Conservation (phyloP, 1,140 invertebrate species). For the Polyergus mexicanus region DNA sequence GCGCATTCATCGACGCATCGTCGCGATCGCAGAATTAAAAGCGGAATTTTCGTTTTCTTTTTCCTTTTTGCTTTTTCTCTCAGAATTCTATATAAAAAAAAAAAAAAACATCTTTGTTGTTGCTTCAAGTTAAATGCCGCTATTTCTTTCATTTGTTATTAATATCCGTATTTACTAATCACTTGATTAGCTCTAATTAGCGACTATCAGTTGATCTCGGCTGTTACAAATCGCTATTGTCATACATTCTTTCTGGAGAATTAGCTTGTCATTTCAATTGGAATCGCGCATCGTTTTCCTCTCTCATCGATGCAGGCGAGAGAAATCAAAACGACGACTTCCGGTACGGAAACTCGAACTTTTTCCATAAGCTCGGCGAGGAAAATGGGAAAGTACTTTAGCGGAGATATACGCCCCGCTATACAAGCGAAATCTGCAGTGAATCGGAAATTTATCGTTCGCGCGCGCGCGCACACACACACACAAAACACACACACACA, state of each 20-base stretch:
- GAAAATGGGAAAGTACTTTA: conserved; percentile 51
- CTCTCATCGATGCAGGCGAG: neutral
- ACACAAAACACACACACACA: neutral
- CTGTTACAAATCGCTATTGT: neutral
- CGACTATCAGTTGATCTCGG: neutral
- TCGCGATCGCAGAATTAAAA: neutral
- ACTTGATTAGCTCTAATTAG: conserved; percentile 23
- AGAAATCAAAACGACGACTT: conserved; percentile 35
- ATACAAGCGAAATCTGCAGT: conserved; percentile 35
- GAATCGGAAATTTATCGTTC: conserved; percentile 65
- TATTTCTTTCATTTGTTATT: neutral
- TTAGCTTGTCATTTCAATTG: conserved; percentile 6
- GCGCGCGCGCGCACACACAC: neutral
- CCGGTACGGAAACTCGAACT: conserved; percentile 17
- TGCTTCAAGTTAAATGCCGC: neutral
- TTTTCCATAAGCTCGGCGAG: conserved; percentile 47
- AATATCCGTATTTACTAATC: neutral
- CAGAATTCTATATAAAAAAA: neutral
- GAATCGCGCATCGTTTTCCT: neutral
- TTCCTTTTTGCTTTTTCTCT: neutral
- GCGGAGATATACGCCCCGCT: neutral
- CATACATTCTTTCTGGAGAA: neutral
- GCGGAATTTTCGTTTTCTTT: no score
- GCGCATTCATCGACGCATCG: conserved; percentile 4
- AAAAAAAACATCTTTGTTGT: neutral